Evolutionary conservation across 2,888 invertebrate species (phyloP).

Genomic region (Zhuqinia jingwanae): DNA sequence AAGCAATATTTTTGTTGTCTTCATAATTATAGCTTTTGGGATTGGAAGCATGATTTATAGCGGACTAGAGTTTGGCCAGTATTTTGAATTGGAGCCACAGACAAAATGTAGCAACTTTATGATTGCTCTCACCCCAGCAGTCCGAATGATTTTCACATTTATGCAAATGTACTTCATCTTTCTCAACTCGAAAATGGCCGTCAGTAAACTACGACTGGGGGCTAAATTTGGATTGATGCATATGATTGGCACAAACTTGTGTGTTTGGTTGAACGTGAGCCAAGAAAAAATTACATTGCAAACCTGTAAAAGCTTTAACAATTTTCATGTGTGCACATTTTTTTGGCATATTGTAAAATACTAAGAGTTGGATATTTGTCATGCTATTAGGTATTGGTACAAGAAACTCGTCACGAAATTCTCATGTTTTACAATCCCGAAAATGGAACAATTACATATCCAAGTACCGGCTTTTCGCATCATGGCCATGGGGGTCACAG

Average conservation of each 20-base stretch:
- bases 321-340: constrained; percentile 15
- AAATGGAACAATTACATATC: constrained; percentile 70
- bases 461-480: background rate
- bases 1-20: no score
- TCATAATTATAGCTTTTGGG: constrained; percentile 89
- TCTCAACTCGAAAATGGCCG: constrained; percentile 85
- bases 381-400: constrained; percentile 80
- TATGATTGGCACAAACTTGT: constrained; percentile 98
- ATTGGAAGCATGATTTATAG: constrained; percentile 99
- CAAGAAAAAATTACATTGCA: constrained; percentile 35
- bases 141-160: constrained; percentile 97
- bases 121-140: constrained; percentile 93
- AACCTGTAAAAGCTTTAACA: background rate
- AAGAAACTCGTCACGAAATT: constrained; percentile 82
- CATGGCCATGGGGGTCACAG: constrained; percentile 39
- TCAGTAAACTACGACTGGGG: constrained; percentile 81
- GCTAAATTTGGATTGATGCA: constrained; percentile 99
- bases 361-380: background rate
- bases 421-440: constrained; percentile 79
- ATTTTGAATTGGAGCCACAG: constrained; percentile 94
- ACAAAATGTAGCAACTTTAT: constrained; percentile 96
- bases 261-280: constrained; percentile 96
- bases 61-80: constrained; percentile 96
- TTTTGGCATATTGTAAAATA: background rate
- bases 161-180: constrained; percentile 99